These are phyloP conservation scores for Griposia aprilina DNA, from an alignment of 2,888 invertebrate species.

Conservation along the genomic window DNA sequence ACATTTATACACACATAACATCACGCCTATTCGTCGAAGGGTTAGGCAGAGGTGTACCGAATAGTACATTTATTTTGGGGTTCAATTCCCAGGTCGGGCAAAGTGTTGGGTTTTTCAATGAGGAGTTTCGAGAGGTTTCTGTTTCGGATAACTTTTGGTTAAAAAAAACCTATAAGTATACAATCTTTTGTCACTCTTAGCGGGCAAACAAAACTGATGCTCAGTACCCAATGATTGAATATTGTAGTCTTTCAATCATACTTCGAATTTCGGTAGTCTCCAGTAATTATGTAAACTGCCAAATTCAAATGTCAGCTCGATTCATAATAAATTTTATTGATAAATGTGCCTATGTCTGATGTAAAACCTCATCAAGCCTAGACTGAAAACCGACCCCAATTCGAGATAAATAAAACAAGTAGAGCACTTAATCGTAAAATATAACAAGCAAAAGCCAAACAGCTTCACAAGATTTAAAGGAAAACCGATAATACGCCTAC, in stretches of 20 bases:
- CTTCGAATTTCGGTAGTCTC: not conserved
- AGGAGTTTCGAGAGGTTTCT: too few relatives aligned
- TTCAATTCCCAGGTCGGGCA: too few relatives aligned
- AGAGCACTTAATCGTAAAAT: too few relatives aligned
- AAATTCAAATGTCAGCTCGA: not conserved
- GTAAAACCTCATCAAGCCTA: not conserved
- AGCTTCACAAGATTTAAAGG: not conserved
- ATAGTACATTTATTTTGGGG: too few relatives aligned
- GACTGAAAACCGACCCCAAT: not conserved
- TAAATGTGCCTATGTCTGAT: too few relatives aligned
- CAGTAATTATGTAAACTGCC: not conserved
- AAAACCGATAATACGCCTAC: constrained; percentile 30
- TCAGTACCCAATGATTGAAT: not conserved
- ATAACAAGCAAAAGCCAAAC: not conserved
- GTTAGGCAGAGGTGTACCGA: too few relatives aligned
- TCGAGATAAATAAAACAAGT: not conserved
- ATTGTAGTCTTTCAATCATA: not conserved
- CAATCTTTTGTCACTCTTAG: too few relatives aligned
- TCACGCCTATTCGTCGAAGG: too few relatives aligned
- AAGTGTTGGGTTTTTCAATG: too few relatives aligned
- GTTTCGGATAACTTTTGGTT: too few relatives aligned
- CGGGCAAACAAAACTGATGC: not conserved
- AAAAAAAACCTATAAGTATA: too few relatives aligned
- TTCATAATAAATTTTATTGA: not conserved
- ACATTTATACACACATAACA: too few relatives aligned